Conservation (phyloP, 2,113 vertebrate genomes). For the Colius striatus region DNA sequence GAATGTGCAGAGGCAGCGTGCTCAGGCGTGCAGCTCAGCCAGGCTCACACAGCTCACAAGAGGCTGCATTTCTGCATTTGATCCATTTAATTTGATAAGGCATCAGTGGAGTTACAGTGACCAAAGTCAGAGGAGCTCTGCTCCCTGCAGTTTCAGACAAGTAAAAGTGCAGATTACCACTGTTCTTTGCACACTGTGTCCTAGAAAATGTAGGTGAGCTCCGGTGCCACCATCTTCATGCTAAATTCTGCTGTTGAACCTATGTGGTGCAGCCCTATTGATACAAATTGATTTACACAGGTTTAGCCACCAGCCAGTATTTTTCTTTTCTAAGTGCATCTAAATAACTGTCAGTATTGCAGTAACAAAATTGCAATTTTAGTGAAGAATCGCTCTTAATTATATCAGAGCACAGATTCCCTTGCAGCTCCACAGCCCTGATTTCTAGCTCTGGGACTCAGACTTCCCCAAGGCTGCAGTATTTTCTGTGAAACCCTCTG, state of each 20-base stretch:
- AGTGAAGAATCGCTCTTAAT: not conserved
- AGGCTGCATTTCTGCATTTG: not conserved
- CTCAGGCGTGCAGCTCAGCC: not conserved
- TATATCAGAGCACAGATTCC: not conserved
- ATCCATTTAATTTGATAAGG: not conserved
- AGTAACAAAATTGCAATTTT: not conserved
- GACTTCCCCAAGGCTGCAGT: not conserved
- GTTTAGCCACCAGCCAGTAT: not conserved
- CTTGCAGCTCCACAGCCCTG: not conserved
- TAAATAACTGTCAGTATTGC: not conserved
- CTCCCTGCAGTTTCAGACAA: not conserved
- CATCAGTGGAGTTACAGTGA: not conserved
- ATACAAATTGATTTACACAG: not conserved
- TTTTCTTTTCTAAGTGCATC: not conserved
- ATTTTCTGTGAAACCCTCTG: not conserved
- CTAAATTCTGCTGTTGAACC: not conserved
- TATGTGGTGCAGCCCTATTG: not conserved
- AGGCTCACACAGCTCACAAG: not conserved
- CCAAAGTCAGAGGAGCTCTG: not conserved
- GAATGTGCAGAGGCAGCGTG: not conserved
- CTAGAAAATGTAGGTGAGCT: not conserved
- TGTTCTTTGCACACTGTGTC: not conserved
- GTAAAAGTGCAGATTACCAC: not conserved
- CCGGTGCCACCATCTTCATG: fast-evolving
- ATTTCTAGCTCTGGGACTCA: not conserved